phyloP scores from a whole-genome alignment of 2,113 vertebrate genomes.

The Murina feae region DNA sequence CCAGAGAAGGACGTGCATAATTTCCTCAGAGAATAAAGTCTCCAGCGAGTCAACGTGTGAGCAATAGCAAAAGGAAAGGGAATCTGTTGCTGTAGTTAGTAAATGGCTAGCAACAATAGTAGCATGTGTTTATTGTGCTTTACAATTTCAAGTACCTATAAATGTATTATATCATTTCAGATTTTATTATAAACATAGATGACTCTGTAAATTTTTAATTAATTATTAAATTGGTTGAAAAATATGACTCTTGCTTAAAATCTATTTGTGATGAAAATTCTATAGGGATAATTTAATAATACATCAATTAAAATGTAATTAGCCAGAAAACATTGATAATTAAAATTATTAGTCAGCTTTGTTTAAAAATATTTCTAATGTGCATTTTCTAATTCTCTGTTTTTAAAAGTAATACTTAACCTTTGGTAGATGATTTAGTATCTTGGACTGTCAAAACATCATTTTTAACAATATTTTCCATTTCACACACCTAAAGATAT shows the following conservation, averaged over 20 bases:
- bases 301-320: neutral
- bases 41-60: neutral
- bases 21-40: neutral
- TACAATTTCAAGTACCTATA: neutral
- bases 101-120: neutral
- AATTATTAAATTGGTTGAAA: neutral
- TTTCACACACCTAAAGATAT: neutral
- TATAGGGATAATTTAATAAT: neutral
- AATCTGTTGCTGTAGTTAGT: neutral
- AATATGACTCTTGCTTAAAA: neutral
- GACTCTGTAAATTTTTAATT: neutral
- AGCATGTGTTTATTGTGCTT: neutral
- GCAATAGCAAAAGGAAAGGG: neutral
- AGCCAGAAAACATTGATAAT: neutral
- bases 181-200: neutral
- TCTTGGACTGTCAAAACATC: neutral
- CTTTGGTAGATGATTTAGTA: neutral
- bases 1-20: neutral
- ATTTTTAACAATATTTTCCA: slow-evolving; percentile 20
- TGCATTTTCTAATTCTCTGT: neutral
- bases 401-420: neutral
- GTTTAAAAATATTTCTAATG: neutral
- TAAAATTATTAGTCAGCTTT: neutral
- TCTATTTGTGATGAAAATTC: neutral
- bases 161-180: neutral